Base-by-base conservation (phyloP, 2,113 vertebrate genomes). In the Hydropotes inermis region DNA sequence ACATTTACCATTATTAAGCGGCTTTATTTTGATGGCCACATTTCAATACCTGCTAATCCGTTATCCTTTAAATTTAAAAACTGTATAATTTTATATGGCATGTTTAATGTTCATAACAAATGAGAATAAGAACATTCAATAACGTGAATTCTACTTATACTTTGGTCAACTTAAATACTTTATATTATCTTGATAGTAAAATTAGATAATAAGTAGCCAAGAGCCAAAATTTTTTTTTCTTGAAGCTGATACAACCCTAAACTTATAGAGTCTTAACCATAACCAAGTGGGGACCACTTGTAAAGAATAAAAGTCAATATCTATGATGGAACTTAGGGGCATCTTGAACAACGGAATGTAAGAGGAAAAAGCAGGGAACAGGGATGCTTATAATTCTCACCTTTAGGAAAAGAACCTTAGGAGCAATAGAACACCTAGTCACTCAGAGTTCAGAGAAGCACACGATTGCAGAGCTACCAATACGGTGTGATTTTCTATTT, bases 151-250 rank as follows among this genome's bases (percentile, higher is more conserved):
- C 3, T 76, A 15, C 85, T 89, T 60, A 84, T 23, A 76, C 23
- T 91, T 89, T 23, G 50, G 15, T 70, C 78, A 92, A 74, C 43
- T 67, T 89, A 78, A 84, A 84, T 52, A 16, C 39, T 83, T 54
- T 55, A 82, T 94, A 90, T 81, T 86, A 33, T 94, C 19, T 86
- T 85, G 6, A 39, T n/a, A 87, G 79, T 89, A 96, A 92, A 83
- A 86, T 43, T 33, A 58, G 16, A 19, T 45, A 82, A 25, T 64
- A 64, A 86, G 15, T 88, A 90, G 50, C 60, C 88, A 17, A 87
- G 21, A 82, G 23, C 25, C 14, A 50, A 6, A 21, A 6, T 39
- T 78, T 76, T 89, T 92, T 87, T 92, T 55, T 21, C 61, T 67
- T 67, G 9, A 84, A 25, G 30, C 25, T 78, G 33, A 47, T 89